Evolutionary conservation across 2,888 invertebrate species (phyloP), one percentile per base, ranked within the genome.

Genomic region (Euspilapteryx auroguttella): DNA sequence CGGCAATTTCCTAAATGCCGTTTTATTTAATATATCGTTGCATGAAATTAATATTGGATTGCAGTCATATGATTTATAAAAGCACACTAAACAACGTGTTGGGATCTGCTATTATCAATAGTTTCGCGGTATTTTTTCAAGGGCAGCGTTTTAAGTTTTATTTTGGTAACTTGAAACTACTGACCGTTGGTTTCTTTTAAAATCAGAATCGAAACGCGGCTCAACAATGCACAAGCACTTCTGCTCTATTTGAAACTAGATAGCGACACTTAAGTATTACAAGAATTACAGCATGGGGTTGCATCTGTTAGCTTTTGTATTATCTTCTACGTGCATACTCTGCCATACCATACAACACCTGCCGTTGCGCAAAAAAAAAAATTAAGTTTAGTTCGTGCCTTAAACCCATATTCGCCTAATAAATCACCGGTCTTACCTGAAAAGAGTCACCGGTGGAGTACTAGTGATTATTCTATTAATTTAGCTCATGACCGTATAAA

Each of bases 1-100:
- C 49, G 47, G 43, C 58, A 66, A 65, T 73, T 69, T 56, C 39
- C 37, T 45, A 40, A 41, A 49, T 47, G 49, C 51, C 54, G 52
- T 63, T 64, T 64, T 49, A 59, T 69, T 66, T 55, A 51, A 51
- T 40, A 57, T 62, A 66, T 55, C 55, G 49, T 48, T 34, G 40
- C 33, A 36, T 42, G 38, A 39, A n/a, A 44, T 42, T 50, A 54
- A 55, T 47, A 38, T 49, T 49, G 45, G 47, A 54, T 52, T 45
- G 40, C 39, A 41, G 45, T 45, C 42, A 39, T 37, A n/a, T n/a
- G n/a, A n/a, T n/a, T n/a, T n/a, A n/a, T n/a, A n/a, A n/a, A n/a
- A n/a, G n/a, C n/a, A n/a, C n/a, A n/a, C n/a, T n/a, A n/a, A n/a
- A n/a, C n/a, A n/a, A n/a, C n/a, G n/a, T n/a, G n/a, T n/a, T n/a